A percentile compares a stretch with the other conserved stretches of the same genome.
Evolutionary conservation across 2,113 vertebrate genomes (phyloP).

Genomic region (Serinus canaria): DNA sequence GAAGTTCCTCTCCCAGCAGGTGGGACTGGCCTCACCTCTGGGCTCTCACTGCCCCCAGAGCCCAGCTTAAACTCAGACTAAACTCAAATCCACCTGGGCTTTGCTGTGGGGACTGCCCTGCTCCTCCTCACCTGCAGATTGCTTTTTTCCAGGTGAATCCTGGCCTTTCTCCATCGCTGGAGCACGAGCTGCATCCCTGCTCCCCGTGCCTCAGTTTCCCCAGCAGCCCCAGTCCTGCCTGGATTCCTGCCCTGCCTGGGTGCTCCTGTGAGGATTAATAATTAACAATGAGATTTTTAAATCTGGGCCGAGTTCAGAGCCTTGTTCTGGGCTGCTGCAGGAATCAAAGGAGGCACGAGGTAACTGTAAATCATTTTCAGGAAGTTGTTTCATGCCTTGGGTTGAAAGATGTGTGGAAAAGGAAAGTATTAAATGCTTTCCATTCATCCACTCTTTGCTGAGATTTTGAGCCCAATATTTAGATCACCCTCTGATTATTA

Average conservation of each 20-base stretch:
- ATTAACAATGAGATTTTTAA: background rate
- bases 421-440: background rate
- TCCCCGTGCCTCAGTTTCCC: slow-evolving; percentile 1
- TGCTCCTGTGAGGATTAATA: background rate
- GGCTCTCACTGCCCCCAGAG: background rate
- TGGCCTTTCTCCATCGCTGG: background rate
- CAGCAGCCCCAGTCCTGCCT: background rate
- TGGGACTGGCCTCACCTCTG: background rate
- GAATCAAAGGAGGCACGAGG: slow-evolving; percentile 38
- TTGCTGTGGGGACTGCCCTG: background rate
- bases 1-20: background rate
- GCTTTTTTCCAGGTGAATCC: background rate
- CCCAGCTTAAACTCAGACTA: background rate
- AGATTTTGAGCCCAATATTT: background rate
- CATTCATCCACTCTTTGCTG: background rate
- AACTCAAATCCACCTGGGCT: fast-evolving
- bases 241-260: background rate
- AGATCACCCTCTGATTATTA: slow-evolving; percentile 13
- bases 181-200: fast-evolving
- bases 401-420: background rate
- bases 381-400: background rate
- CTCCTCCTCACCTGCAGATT: background rate
- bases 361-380: slow-evolving; percentile 19
- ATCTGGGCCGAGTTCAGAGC: background rate
- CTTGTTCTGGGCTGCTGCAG: background rate